phyloP scores from a whole-genome alignment of 2,888 invertebrate genomes.

The Erannis defoliaria region DNA sequence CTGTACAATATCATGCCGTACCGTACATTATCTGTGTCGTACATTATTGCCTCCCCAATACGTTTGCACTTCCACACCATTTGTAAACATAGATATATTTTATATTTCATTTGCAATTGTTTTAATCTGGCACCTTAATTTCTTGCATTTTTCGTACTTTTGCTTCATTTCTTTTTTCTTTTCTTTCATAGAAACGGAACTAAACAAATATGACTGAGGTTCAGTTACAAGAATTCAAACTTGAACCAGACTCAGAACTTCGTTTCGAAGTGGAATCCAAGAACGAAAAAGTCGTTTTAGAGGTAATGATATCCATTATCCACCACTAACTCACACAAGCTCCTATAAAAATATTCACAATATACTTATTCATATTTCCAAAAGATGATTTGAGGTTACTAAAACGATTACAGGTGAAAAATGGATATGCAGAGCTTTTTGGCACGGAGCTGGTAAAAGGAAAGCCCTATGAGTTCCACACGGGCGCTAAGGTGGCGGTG shows the following conservation, averaged over 20 bases:
- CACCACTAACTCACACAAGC: background rate
- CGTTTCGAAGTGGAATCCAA: slow-evolving; percentile 97
- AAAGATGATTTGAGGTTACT: slow-evolving; percentile 22
- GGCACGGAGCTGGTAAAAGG: slow-evolving; percentile 98
- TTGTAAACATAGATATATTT: too few relatives aligned
- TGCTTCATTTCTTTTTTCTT: background rate
- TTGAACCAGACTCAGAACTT: slow-evolving; percentile 96
- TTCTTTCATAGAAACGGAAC: background rate
- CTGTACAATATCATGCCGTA: too few relatives aligned
- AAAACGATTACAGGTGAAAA: slow-evolving; percentile 88
- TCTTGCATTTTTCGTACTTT: background rate
- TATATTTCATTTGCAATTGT: too few relatives aligned
- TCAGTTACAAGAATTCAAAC: slow-evolving; percentile 90
- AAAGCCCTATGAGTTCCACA: slow-evolving; percentile 95
- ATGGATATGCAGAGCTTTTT: slow-evolving; percentile 97
- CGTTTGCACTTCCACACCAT: too few relatives aligned
- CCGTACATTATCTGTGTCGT: too few relatives aligned
- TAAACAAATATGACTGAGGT: slow-evolving; percentile 77
- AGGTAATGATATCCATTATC: too few relatives aligned
- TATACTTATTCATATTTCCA: too few relatives aligned
- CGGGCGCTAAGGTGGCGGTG: slow-evolving; percentile 97
- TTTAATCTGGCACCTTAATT: too few relatives aligned
- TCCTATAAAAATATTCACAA: background rate
- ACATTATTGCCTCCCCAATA: too few relatives aligned
- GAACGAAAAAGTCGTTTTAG: slow-evolving; percentile 93